Conservation (phyloP, 2,113 vertebrate species). For the Leptosomus discolor region DNA sequence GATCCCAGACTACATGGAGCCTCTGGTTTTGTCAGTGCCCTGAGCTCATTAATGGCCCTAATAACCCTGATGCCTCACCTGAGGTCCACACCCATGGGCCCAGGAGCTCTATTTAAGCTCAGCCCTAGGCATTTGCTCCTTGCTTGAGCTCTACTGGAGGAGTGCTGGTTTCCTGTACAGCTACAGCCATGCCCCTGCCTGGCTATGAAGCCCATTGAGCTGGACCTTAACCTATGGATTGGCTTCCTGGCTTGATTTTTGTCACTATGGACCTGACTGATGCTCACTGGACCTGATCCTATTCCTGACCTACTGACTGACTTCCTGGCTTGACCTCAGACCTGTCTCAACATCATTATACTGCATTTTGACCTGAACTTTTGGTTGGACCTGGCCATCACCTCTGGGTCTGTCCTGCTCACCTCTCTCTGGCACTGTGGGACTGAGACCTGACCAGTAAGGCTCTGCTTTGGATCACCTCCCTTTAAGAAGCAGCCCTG, state of each 20-base stretch:
- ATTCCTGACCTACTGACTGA: background rate
- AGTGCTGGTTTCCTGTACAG: background rate
- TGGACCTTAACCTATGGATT: background rate
- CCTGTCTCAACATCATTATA: background rate
- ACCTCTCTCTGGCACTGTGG: background rate
- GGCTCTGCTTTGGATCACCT: background rate
- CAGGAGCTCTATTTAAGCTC: background rate
- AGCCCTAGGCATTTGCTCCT: background rate
- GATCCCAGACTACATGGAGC: constrained; percentile 21
- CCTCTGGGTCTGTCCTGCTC: background rate
- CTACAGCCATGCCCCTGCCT: background rate
- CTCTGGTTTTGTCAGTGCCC: background rate
- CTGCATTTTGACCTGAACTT: background rate
- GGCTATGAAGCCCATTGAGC: background rate
- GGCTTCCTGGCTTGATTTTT: background rate
- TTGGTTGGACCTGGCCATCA: background rate
- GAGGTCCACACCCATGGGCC: background rate
- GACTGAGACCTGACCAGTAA: background rate
- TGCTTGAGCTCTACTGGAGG: background rate
- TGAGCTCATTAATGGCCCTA: background rate
- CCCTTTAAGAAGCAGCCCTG: background rate
- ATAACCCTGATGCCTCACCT: background rate
- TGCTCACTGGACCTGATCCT: background rate
- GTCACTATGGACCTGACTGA: background rate
- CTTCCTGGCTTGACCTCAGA: background rate